These are phyloP conservation scores for Seira musarum DNA, from an alignment of 2,888 invertebrate genomes.

Conservation along the genomic window DNA sequence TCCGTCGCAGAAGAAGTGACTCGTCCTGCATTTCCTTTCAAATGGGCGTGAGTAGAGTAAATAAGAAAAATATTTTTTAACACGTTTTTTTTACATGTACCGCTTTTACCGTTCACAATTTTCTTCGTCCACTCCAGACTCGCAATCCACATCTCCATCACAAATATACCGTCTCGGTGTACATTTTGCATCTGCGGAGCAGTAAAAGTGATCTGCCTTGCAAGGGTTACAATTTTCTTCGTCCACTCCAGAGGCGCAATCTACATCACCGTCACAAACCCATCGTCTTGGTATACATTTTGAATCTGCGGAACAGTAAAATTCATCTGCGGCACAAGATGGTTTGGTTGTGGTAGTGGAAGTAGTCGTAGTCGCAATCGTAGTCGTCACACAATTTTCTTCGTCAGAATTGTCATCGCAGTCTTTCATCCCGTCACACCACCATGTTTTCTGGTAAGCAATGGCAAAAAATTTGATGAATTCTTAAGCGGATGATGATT, in stretches of 20 bases:
- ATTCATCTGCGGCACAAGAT: not conserved
- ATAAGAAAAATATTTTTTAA: no score
- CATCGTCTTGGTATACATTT: not conserved
- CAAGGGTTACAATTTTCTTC: not conserved
- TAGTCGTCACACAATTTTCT: not conserved
- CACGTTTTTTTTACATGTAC: no score
- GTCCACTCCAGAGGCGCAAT: not conserved
- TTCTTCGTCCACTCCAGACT: not conserved
- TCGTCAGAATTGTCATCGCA: conserved; percentile 3
- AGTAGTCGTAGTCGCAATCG: no score
- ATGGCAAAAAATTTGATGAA: not conserved
- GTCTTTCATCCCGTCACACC: not conserved
- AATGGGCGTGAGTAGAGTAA: no score
- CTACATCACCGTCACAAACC: not conserved
- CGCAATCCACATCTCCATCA: not conserved
- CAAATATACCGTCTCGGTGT: not conserved
- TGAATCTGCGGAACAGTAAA: not conserved
- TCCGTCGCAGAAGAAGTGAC: no score
- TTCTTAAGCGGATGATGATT: not conserved
- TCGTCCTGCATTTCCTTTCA: no score
- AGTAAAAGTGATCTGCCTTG: not conserved
- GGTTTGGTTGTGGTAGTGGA: not conserved
- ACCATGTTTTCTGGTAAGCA: not conserved
- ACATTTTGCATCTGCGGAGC: not conserved
- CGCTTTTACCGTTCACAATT: no score